Percentiles rank a stretch among this genome's conserved stretches.
Conservation (phyloP, 1,140 invertebrate species). For the Drosophila orena region DNA sequence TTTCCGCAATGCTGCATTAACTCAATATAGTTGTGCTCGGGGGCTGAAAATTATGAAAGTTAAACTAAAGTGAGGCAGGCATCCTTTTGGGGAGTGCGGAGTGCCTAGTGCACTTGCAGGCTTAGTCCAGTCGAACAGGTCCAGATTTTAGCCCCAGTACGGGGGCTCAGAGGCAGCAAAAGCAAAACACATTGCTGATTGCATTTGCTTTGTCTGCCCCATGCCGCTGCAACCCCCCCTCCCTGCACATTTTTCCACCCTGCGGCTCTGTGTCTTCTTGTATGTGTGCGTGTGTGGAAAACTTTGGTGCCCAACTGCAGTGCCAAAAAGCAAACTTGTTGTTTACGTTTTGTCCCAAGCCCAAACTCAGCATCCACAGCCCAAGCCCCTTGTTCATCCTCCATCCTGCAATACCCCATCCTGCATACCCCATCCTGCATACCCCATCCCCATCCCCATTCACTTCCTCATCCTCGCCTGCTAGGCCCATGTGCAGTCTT, state of each 20-base stretch:
- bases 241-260: constrained; percentile 1
- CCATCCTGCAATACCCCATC: constrained; percentile 3
- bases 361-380: constrained; percentile 7
- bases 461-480: constrained; percentile 31
- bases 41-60: background rate
- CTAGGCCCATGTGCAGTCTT: constrained; percentile 65
- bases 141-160: constrained; percentile 38
- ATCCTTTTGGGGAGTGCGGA: background rate
- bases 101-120: constrained; percentile 21
- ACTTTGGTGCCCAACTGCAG: constrained; percentile 63
- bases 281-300: constrained; percentile 33
- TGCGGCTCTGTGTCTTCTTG: background rate
- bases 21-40: background rate
- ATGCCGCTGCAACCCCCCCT: constrained; percentile 24
- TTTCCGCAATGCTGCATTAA: background rate
- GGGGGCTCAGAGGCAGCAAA: constrained; percentile 40
- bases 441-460: constrained; percentile 4
- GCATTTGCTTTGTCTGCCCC: constrained; percentile 65
- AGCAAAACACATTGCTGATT: constrained; percentile 66
- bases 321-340: constrained; percentile 69
- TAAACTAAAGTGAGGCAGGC: background rate
- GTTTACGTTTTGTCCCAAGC: constrained; percentile 63
- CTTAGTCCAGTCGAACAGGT: constrained; percentile 47
- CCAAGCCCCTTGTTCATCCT: background rate
- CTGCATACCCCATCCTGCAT: background rate